Conservation (phyloP, 2,113 vertebrate species). For the Cebidichthys violaceus region DNA sequence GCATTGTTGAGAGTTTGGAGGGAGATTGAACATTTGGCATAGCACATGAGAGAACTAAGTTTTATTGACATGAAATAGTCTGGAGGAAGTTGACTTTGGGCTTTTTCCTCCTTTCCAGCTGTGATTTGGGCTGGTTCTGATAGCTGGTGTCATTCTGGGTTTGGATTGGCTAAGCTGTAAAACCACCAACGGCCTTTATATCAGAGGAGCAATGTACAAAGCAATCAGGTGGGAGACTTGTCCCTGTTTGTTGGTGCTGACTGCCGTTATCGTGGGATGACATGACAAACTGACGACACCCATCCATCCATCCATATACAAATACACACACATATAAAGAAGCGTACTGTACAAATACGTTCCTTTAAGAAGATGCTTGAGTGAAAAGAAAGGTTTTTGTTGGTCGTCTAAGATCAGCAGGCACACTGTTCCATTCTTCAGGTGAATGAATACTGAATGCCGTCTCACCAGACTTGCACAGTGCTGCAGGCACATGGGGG, state of each 20-base stretch:
- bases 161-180: background rate
- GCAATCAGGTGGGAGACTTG: background rate
- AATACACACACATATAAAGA: background rate
- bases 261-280: background rate
- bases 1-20: constrained; percentile 20
- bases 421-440: background rate
- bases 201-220: background rate
- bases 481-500: background rate
- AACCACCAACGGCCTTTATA: background rate
- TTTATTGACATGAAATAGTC: background rate
- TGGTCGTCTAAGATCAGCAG: background rate
- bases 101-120: background rate
- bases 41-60: background rate
- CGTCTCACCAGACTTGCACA: background rate
- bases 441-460: background rate
- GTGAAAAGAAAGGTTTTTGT: background rate
- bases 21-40: background rate
- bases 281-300: background rate
- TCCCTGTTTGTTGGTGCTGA: background rate
- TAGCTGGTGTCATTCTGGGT: background rate
- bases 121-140: background rate
- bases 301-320: background rate
- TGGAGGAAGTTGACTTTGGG: constrained; percentile 1
- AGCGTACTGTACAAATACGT: background rate
- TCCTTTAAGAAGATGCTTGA: background rate